Base-by-base conservation (phyloP, 2,888 invertebrate species). In the Congeria kusceri region DNA sequence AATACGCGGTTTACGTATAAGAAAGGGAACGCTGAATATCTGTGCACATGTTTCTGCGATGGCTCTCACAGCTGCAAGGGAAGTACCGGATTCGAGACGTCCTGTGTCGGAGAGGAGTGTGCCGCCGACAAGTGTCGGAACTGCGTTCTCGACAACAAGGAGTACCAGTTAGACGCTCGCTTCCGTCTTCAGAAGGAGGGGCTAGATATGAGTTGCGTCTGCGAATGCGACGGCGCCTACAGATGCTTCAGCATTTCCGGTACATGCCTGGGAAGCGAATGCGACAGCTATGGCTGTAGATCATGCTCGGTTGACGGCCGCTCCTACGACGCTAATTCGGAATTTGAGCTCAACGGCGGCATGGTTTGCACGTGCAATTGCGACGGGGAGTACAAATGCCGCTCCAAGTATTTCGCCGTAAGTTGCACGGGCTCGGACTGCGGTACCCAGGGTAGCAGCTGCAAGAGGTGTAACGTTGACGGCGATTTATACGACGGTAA, bases 21-120 rank as follows among this genome's bases (percentile, higher is more conserved):
- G 2, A 76, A 87, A 49, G 84, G 81, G 0, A 89, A 87, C 63
- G 75, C 84, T 15, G 75, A 84, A 49, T 89, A 87, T 29, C 49
- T 68, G 11, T 91, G 91, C 69, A 71, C 80, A 9, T 91, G 91
- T 65, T 86, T 84, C 58, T 91, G 91, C 77, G 88, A 90, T 53
- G 91, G 91, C 0, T 85, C 88, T 18, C 88, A 89, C 85, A 83
- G 84, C 29, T 91, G 91, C 28, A 84, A 87, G 7, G 78, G 80
- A 7, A 80, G 88, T 49, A 82, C 82, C 0, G 85, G 86, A 18
- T 47, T 83, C 11, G 74, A 71, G 15, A 75, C 80, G 23, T 77
- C 84, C 0, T 83, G 83, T 20, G 66, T 80, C 4, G 79, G 80
- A 0, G 63, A 70, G 18, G 47, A 59, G n/a, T 83, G 83, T 66